Conservation (phyloP, 2,797 vertebrate genomes). For the Clarias fuscus region DNA sequence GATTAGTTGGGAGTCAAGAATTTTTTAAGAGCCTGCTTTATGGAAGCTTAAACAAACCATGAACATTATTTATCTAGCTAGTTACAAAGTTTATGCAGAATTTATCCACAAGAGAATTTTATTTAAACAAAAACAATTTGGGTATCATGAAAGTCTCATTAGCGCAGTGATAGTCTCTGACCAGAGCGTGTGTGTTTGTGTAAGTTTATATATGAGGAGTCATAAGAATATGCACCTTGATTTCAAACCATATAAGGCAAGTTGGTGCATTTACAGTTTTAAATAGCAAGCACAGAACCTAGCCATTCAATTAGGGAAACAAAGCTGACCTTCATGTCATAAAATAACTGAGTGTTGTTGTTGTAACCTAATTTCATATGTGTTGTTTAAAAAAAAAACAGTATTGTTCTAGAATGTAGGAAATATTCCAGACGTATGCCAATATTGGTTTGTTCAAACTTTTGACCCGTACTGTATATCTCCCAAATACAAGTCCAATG, state of each 20-base stretch:
- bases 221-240: neutral
- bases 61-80: neutral
- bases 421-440: too few species aligned
- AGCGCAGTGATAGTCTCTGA: neutral
- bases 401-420: too few species aligned
- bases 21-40: neutral
- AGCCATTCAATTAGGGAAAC: neutral
- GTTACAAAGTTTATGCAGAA: too few species aligned
- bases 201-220: neutral
- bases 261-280: neutral
- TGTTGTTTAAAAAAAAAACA: too few species aligned
- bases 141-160: neutral
- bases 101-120: neutral
- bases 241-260: neutral
- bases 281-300: neutral
- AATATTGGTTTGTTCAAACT: too few species aligned
- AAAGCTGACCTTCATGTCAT: neutral
- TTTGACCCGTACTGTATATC: too few species aligned
- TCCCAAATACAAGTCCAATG: too few species aligned
- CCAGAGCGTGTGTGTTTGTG: neutral
- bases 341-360: too few species aligned
- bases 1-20: neutral
- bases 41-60: neutral
- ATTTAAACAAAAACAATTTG: neutral
- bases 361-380: too few species aligned